Conservation (phyloP, 1,140 invertebrate genomes). For the Drosophila bipectinata region DNA sequence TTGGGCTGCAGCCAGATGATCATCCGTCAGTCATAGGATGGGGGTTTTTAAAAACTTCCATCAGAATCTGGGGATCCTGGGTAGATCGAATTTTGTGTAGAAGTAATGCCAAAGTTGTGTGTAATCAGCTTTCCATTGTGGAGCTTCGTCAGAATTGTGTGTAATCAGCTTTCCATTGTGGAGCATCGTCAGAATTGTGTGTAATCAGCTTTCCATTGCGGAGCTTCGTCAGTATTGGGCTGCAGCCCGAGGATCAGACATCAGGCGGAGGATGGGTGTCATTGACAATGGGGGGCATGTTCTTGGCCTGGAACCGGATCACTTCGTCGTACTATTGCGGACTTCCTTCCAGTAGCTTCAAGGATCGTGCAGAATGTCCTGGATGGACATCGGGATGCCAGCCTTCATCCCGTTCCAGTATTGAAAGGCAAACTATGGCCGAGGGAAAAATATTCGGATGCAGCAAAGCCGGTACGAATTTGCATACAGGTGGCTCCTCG, state of each 20-base stretch:
- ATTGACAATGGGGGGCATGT: background rate
- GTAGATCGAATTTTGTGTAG: too few relatives aligned
- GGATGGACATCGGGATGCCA: conserved; percentile 99
- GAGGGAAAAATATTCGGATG: conserved; percentile 99
- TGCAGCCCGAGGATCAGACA: background rate
- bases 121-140: too few relatives aligned
- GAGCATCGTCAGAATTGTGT: too few relatives aligned
- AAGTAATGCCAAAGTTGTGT: too few relatives aligned
- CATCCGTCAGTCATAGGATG: too few relatives aligned
- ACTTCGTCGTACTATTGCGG: conserved; percentile 97
- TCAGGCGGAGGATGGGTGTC: background rate
- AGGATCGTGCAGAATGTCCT: conserved; percentile 99
- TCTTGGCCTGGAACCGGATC: conserved; percentile 94
- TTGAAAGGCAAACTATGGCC: conserved; percentile 97
- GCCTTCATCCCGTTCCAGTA: conserved; percentile 99
- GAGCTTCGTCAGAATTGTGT: too few relatives aligned
- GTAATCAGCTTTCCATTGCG: background rate
- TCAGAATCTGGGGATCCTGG: too few relatives aligned
- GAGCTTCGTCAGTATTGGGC: background rate
- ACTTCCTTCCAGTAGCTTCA: conserved; percentile 99
- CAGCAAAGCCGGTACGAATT: conserved; percentile 99
- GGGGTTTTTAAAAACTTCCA: too few relatives aligned
- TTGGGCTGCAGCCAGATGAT: too few relatives aligned
- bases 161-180: too few relatives aligned
- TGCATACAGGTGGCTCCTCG: conserved; percentile 99